Conservation (phyloP, 2,888 invertebrate species). For the Glyphotaelius pellucidus region DNA sequence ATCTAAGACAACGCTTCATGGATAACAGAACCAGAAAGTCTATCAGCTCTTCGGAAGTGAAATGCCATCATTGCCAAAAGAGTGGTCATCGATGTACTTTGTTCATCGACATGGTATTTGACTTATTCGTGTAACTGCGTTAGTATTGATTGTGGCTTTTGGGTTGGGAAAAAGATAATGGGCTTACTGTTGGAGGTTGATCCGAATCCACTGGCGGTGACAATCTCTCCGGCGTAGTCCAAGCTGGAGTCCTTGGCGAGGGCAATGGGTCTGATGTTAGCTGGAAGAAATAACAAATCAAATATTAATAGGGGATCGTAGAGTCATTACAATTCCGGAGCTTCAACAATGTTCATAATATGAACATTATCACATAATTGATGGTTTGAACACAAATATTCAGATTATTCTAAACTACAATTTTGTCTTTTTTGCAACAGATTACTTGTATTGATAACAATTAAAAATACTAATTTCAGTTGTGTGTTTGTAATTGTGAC, state of each 20-base stretch:
- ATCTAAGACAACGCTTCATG: not conserved
- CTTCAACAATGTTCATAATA: not conserved
- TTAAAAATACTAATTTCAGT: too few relatives aligned
- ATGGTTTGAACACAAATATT: too few relatives aligned
- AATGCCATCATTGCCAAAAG: too few relatives aligned
- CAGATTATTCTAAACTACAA: too few relatives aligned
- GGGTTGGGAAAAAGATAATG: not conserved
- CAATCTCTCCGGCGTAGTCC: constrained; percentile 30
- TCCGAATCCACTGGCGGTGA: constrained; percentile 58
- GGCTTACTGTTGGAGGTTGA: constrained; percentile 51
- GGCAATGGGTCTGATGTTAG: constrained; percentile 41
- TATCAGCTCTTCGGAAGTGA: too few relatives aligned
- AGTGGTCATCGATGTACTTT: too few relatives aligned
- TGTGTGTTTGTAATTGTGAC: too few relatives aligned
- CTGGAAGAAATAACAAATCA: not conserved
- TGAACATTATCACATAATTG: too few relatives aligned
- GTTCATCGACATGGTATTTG: not conserved
- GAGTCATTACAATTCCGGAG: not conserved
- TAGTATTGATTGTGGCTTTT: not conserved
- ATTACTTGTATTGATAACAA: too few relatives aligned
- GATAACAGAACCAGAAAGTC: too few relatives aligned
- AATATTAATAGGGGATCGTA: not conserved
- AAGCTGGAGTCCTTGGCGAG: constrained; percentile 9
- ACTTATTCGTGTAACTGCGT: not conserved
- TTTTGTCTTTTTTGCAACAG: too few relatives aligned